Evolutionary conservation across 1,140 invertebrate genomes (phyloP).

Genomic region (Drosophila kikkawai): DNA sequence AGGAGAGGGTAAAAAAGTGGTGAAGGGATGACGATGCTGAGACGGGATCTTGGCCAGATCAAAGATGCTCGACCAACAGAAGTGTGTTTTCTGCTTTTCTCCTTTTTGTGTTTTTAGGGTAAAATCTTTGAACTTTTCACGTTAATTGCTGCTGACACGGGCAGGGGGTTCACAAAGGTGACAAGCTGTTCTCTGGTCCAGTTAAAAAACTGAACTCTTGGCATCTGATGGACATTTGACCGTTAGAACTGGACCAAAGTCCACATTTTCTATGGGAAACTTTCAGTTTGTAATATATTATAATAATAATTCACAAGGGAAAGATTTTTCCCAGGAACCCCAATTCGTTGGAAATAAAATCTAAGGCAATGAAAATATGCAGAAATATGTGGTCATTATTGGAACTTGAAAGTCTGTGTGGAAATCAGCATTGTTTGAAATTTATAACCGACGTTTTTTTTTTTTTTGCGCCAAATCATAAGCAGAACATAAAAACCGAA

Average conservation of each 20-base stretch:
- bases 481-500: slow-evolving; percentile 63
- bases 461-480: slow-evolving; percentile 34
- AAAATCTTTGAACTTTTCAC: slow-evolving; percentile 71
- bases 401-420: neutral
- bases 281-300: neutral
- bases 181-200: slow-evolving; percentile 64
- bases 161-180: slow-evolving; percentile 62
- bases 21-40: slow-evolving; percentile 44
- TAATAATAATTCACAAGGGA: neutral
- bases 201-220: slow-evolving; percentile 37
- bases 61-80: slow-evolving; percentile 63
- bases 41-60: slow-evolving; percentile 45
- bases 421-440: neutral
- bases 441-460: slow-evolving; percentile 26
- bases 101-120: slow-evolving; percentile 25
- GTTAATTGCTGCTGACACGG: slow-evolving; percentile 70
- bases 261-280: slow-evolving; percentile 9
- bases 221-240: slow-evolving; percentile 76
- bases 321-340: neutral
- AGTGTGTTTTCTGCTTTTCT: slow-evolving; percentile 39
- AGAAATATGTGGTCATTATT: slow-evolving; percentile 5
- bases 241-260: slow-evolving; percentile 51
- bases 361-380: neutral
- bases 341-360: neutral
- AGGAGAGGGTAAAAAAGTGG: slow-evolving; percentile 53